Base-by-base conservation (phyloP, 2,797 vertebrate species). In the Balearica regulorum region DNA sequence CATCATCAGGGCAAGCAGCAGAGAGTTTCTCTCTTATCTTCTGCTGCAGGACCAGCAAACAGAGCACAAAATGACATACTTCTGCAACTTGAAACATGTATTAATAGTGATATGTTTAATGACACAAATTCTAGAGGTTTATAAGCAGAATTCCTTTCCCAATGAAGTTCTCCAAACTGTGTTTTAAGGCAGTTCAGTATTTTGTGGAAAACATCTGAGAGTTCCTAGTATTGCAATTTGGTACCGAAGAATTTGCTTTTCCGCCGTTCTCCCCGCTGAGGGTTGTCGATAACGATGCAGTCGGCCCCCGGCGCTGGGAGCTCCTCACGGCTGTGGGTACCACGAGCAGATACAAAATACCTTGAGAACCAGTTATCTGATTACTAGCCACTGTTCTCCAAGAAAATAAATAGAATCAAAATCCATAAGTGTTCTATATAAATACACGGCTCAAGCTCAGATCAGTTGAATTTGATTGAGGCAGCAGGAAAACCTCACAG, bases 221-320 rank as follows among this genome's bases (percentile, higher is more conserved):
- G 33, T 3, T 60, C 18, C 39, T 28, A 18, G 31, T 5, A 3
- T 2, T 66, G 41, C 25, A 49, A 2, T 60, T 60, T 22, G 18
- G 11, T 43, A 9, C 12, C 37, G 19, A 20, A 58, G 70, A 29
- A 15, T 29, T 53, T 71, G 31, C 26, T 39, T 35, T 80, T n/a
- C 33, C 22, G 10, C 29, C 3, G 0, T 18, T 14, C 28, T 62
- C n/a, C 46, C 35, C 49, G 51, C 57, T 6, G 21, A 43, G 24
- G 29, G 11, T 10, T 26, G 33, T 46, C 1, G 2, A 4, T n/a
- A 51, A 33, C 0, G 1, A 3, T 11, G 48, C 26, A 13, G 10
- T 19, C 1, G 3, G 21, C 19, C 9, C 9, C 9, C 0, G 1
- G 28, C 6, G 16, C 54, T 44, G 51, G 51, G 49, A 73, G 18